Base-by-base conservation (phyloP, 2,888 invertebrate genomes). In the Eristalinus aeneus region DNA sequence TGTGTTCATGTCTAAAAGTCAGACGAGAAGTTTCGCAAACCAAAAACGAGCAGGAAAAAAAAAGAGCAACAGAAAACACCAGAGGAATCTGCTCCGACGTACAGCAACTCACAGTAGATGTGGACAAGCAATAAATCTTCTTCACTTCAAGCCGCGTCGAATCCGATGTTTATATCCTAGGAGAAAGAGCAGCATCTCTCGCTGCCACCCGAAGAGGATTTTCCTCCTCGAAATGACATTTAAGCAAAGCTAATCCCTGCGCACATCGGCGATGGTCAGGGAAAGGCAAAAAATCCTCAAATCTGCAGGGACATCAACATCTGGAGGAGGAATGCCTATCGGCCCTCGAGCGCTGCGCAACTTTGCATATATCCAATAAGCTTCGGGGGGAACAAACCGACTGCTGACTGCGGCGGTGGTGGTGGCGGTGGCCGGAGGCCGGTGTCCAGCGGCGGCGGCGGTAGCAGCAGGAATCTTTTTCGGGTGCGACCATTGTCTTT, bases 51-150 rank as follows among this genome's bases (percentile, higher is more conserved):
- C 32, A 34, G 16, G 20, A 34, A 64, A 64, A 75, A n/a, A 36
- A 61, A n/a, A 53, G 39, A 56, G 68, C 34, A 27, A 5, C 27
- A 27, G 5, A 58, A 64, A 20, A 39, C 0, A 68, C 23, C 23
- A 56, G 31, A 69, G 36, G 71, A 75, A 75, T 84, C 74, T 72
- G 85, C 80, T 85, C 58, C 58, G 60, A 73, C 63, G 80, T 73
- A 86, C 86, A 86, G 81, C 86, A 86, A 78, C 77, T 86, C 81
- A 78, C 82, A 81, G 81, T 77, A 80, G 85, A 77, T 72, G 71
- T 86, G 82, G 86, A 86, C 86, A 86, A 82, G 86, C 77, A 82
- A 86, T 86, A 86, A 86, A 86, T 86, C 86, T 86, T 74, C 86
- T 78, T 86, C 86, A 86, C 86, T 86, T 86, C 82, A 82, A 82